Conservation (phyloP, 2,113 vertebrate species). For the Leptobrachium leishanense region DNA sequence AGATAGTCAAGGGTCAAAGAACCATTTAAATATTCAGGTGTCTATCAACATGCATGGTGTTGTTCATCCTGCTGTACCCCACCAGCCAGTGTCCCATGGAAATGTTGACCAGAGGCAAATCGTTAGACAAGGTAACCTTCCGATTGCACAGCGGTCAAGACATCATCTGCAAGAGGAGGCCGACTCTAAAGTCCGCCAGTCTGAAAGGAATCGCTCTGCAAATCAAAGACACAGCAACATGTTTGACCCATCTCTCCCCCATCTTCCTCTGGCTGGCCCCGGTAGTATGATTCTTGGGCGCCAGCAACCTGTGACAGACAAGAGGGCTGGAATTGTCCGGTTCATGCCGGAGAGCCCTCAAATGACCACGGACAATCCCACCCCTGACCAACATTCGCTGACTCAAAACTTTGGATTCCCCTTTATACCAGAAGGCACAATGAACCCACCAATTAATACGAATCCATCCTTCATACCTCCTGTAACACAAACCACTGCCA, state of each 20-base stretch:
- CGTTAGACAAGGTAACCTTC: constrained; percentile 74
- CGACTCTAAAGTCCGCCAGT: constrained; percentile 81
- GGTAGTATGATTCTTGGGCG: constrained; percentile 86
- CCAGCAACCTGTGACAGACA: constrained; percentile 80
- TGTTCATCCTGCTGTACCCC: constrained; percentile 79
- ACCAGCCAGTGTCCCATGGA: constrained; percentile 81
- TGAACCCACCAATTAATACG: constrained; percentile 93
- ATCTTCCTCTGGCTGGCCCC: constrained; percentile 79
- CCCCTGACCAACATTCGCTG: constrained; percentile 85
- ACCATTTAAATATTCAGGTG: constrained; percentile 84
- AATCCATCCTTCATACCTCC: constrained; percentile 94
- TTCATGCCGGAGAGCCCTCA: constrained; percentile 91
- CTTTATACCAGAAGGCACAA: constrained; percentile 89
- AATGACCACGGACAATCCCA: constrained; percentile 78
- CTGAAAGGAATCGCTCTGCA: constrained; percentile 82
- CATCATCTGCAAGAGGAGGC: constrained; percentile 80
- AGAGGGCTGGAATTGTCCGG: constrained; percentile 88
- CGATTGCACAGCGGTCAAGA: constrained; percentile 83
- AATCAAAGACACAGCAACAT: constrained; percentile 83
- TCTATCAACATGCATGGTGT: constrained; percentile 86
- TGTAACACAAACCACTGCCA: constrained; percentile 83
- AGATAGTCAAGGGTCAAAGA: constrained; percentile 83
- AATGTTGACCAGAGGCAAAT: constrained; percentile 81
- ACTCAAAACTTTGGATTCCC: constrained; percentile 95
- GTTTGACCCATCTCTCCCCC: constrained; percentile 86